Conservation (phyloP, 2,113 vertebrate genomes). For the Oreocharis arfaki region DNA sequence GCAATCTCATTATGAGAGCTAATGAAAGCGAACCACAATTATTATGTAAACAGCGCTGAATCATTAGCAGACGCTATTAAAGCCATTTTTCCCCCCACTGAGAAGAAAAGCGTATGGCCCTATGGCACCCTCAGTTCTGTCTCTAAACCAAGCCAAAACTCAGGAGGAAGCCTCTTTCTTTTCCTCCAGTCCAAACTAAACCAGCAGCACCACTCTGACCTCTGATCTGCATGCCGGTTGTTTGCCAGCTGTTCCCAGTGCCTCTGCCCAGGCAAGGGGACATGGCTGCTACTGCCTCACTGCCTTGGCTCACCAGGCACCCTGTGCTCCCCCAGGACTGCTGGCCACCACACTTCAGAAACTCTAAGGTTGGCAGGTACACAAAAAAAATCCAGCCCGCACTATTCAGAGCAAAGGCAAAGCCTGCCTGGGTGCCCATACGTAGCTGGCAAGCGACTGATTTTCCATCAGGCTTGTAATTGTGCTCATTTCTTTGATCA, state of each 20-base stretch:
- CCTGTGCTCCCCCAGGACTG: not conserved
- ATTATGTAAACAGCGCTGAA: conserved; percentile 9
- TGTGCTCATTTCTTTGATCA: not conserved
- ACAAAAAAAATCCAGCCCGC: not conserved
- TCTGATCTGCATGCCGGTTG: fast-evolving
- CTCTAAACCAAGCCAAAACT: not conserved
- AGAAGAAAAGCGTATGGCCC: not conserved
- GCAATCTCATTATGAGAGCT: conserved; percentile 17
- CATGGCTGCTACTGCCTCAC: not conserved
- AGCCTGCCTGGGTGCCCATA: not conserved
- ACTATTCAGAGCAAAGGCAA: not conserved
- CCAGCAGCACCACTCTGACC: not conserved
- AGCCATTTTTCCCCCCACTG: not conserved
- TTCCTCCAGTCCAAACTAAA: not conserved
- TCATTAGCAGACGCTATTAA: not conserved
- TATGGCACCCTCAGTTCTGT: not conserved
- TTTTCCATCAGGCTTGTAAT: not conserved
- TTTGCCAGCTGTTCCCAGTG: not conserved
- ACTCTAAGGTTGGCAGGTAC: not conserved
- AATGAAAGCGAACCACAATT: conserved; percentile 22
- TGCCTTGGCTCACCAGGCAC: not conserved
- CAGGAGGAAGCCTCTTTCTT: not conserved
- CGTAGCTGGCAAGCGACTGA: not conserved
- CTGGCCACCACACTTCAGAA: not conserved
- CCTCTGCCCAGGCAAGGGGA: not conserved